Percentiles rank a stretch among this genome's conserved stretches.
phyloP scores from a whole-genome alignment of 2,797 vertebrate species.

The Sebastes aleutianus region DNA sequence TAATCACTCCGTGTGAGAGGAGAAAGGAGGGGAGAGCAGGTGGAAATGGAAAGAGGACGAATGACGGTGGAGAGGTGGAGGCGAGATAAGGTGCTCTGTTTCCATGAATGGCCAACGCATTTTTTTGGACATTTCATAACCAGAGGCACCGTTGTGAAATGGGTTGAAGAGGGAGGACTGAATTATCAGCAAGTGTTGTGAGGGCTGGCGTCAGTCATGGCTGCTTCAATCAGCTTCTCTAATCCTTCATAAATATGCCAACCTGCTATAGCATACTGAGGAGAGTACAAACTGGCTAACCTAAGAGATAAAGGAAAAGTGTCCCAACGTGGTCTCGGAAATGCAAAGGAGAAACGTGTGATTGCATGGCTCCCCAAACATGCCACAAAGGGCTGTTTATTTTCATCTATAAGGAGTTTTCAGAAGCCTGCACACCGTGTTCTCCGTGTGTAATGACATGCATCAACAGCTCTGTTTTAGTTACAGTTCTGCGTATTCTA shows the following conservation, averaged over 20 bases:
- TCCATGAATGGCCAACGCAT: constrained; percentile 17
- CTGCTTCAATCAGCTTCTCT: neutral
- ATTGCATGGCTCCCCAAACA: neutral
- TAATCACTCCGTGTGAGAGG: constrained; percentile 18
- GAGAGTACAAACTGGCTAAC: neutral
- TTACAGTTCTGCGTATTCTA: neutral
- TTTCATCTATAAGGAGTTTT: neutral
- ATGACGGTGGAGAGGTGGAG: neutral
- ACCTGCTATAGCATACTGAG: neutral
- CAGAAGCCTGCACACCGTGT: neutral
- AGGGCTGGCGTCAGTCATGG: neutral
- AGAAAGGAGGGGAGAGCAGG: constrained; percentile 2
- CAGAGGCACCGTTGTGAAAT: neutral
- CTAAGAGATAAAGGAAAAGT: neutral
- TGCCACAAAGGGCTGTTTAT: neutral
- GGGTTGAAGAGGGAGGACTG: constrained; percentile 10
- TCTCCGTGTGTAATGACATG: neutral
- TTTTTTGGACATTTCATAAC: constrained; percentile 33
- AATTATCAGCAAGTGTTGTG: constrained; percentile 4
- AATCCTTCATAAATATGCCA: neutral
- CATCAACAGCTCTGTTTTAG: neutral
- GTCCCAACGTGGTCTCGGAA: neutral
- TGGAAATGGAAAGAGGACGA: constrained; percentile 11
- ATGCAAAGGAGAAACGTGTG: neutral
- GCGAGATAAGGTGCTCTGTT: constrained; percentile 26